Evolutionary conservation across 2,113 vertebrate species (phyloP).

Genomic region (Cyanocitta stelleri): DNA sequence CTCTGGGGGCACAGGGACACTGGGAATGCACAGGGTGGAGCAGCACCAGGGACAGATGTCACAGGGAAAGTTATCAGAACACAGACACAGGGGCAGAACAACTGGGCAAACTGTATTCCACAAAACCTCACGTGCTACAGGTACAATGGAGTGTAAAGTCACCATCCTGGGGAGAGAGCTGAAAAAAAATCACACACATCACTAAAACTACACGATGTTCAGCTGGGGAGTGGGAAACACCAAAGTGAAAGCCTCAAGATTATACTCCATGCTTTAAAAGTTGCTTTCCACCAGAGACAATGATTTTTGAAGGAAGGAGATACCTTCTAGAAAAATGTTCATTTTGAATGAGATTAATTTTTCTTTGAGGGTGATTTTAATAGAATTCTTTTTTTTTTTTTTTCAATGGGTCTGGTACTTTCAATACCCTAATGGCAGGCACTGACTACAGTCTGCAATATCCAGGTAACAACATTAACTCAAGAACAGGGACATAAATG

Average conservation of each 20-base stretch:
- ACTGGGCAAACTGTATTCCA: background rate
- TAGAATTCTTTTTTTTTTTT: background rate
- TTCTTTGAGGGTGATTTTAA: background rate
- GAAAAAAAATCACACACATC: background rate
- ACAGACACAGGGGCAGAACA: background rate
- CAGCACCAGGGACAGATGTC: background rate
- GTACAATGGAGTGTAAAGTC: background rate
- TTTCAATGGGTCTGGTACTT: background rate
- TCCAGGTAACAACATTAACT: background rate
- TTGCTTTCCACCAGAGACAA: background rate
- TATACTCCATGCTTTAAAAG: background rate
- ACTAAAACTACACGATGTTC: background rate
- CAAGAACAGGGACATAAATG: background rate
- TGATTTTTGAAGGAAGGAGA: background rate
- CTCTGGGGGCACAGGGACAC: background rate
- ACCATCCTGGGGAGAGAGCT: background rate
- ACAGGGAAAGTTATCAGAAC: background rate
- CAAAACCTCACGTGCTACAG: accelerated
- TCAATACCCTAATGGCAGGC: background rate
- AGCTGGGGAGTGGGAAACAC: background rate
- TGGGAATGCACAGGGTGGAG: background rate
- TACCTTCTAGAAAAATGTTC: background rate
- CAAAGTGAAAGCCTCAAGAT: background rate
- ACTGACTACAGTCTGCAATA: background rate
- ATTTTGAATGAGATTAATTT: background rate